Evolutionary conservation across 37 sponge, comb jelly and placozoan species (phyloP).

Genomic region (Oscarella lobularis): DNA sequence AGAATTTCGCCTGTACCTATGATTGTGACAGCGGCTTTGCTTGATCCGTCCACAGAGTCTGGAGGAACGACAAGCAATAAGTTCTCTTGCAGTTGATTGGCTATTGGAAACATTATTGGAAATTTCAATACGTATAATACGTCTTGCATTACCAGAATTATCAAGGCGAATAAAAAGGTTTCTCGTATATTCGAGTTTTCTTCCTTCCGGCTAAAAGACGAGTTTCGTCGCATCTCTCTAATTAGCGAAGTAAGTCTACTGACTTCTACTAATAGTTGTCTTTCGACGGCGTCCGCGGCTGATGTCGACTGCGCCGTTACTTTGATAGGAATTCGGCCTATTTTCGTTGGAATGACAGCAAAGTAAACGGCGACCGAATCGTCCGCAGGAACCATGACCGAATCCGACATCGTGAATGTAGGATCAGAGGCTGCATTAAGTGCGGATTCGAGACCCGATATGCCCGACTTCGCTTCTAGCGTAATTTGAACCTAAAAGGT

Average conservation of each 20-base stretch:
- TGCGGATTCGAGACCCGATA: no score
- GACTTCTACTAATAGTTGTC: conserved; percentile 1
- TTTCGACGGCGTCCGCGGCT: not conserved
- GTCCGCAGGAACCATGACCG: not conserved
- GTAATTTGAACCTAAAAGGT: no score
- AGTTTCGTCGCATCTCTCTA: not conserved
- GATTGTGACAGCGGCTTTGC: not conserved
- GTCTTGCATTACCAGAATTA: not conserved
- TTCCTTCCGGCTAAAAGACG: conserved; percentile 2
- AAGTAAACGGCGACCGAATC: not conserved
- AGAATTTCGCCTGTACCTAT: no score
- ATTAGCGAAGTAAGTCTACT: not conserved
- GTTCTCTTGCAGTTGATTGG: no score
- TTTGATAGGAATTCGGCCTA: not conserved
- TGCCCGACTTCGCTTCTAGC: no score
- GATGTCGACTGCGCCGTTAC: not conserved
- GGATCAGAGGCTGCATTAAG: no score
- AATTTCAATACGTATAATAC: not conserved
- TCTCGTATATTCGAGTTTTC: not conserved
- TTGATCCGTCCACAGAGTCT: not conserved
- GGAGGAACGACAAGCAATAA: not conserved
- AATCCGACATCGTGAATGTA: not conserved
- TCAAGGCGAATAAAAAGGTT: not conserved
- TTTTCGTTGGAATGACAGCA: not conserved
- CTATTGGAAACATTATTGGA: not conserved